A percentile compares a stretch with the other conserved stretches of the same genome.
Evolutionary conservation across 2,113 vertebrate genomes (phyloP).

Genomic region (Pantherophis guttatus): DNA sequence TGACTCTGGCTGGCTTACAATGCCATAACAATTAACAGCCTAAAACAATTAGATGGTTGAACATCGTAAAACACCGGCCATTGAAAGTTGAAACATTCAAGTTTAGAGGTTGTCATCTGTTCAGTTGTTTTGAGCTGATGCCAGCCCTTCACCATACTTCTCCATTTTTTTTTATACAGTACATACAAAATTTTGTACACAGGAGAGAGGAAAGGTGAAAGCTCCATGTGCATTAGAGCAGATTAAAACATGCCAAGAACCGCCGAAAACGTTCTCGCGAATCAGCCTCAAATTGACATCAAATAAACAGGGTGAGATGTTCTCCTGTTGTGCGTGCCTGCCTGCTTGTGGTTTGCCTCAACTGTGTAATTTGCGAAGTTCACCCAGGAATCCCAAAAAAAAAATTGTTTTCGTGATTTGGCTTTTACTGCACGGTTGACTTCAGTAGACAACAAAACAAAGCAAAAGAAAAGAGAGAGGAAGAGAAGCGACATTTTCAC

Average conservation of each 20-base stretch:
- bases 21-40: no score
- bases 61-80: no score
- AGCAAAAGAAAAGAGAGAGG: background rate
- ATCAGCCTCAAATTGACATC: background rate
- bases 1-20: no score
- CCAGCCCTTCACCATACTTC: background rate
- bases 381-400: background rate
- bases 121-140: background rate
- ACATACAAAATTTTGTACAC: background rate
- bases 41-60: no score
- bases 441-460: background rate
- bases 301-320: background rate
- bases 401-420: background rate
- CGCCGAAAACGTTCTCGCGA: background rate
- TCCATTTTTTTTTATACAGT: no score
- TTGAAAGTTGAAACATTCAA: background rate
- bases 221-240: background rate
- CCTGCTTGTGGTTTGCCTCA: background rate
- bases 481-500: background rate
- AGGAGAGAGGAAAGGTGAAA: background rate
- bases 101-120: background rate
- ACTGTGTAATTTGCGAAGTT: background rate
- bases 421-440: background rate
- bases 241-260: background rate
- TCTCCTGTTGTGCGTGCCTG: background rate